These are phyloP conservation scores for Uloborus plumipes DNA, from an alignment of 2,888 invertebrate genomes.

Conservation along the genomic window DNA sequence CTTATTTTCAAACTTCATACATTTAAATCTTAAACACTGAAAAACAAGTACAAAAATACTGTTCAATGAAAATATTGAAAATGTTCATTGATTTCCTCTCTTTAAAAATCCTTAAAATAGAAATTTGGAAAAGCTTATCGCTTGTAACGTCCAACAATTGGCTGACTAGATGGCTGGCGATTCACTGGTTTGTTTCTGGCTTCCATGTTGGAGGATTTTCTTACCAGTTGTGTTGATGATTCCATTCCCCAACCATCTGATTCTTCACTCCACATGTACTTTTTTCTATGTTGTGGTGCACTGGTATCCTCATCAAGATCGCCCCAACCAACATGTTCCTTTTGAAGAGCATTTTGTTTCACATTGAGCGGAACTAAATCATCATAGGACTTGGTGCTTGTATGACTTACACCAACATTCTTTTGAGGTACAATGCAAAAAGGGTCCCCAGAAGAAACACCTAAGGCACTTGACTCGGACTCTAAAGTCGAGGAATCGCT, in stretches of 20 bases:
- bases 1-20: not conserved
- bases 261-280: not conserved
- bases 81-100: too few species aligned
- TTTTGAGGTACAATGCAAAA: too few species aligned
- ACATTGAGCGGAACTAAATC: too few species aligned
- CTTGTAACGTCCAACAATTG: not conserved
- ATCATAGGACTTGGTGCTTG: too few species aligned
- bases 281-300: not conserved
- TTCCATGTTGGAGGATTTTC: conserved; percentile 1
- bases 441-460: not conserved
- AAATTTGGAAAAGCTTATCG: not conserved
- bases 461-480: not conserved
- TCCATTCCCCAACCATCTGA: conserved; percentile 21
- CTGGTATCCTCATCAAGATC: not conserved
- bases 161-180: conserved; percentile 28
- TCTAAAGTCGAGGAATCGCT: not conserved
- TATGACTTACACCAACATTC: too few species aligned
- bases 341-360: too few species aligned
- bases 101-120: too few species aligned
- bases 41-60: too few species aligned
- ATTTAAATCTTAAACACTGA: too few species aligned
- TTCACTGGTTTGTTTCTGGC: not conserved
- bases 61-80: too few species aligned
- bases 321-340: too few species aligned
- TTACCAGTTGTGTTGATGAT: conserved; percentile 12